A percentile compares a stretch with the other conserved stretches of the same genome.
Conservation (phyloP, 2,113 vertebrate genomes). For the Marcusenius ussheri region DNA sequence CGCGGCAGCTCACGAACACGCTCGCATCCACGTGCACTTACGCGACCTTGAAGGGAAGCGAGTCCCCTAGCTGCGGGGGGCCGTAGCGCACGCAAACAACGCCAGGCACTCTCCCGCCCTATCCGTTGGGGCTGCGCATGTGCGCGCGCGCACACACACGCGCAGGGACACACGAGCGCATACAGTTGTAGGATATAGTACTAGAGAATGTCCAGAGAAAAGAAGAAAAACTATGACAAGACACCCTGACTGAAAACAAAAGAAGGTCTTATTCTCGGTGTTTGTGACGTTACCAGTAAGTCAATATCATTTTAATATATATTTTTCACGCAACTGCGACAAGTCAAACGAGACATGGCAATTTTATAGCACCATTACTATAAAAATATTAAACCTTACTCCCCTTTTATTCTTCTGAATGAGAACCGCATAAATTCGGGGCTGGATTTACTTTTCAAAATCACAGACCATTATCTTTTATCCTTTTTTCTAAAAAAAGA, state of each 20-base stretch:
- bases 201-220: neutral
- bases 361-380: constrained; percentile 38
- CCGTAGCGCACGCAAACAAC: constrained; percentile 5
- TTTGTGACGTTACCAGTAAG: neutral
- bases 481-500: constrained; percentile 17
- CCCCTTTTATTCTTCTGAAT: constrained; percentile 27
- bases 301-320: neutral
- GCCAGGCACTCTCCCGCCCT: neutral
- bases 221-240: neutral
- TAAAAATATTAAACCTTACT: constrained; percentile 38
- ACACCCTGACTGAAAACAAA: neutral
- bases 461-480: constrained; percentile 46
- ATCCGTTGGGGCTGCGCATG: neutral
- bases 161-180: neutral
- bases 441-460: constrained; percentile 31
- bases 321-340: neutral
- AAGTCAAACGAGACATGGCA: constrained; percentile 17
- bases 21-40: neutral
- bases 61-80: constrained; percentile 13
- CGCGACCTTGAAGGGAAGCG: constrained; percentile 12
- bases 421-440: constrained; percentile 28
- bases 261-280: neutral
- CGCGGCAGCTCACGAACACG: neutral
- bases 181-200: too few species aligned
- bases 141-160: neutral